These are phyloP conservation scores for Poecilus cupreus DNA, from an alignment of 2,888 invertebrate species.

Conservation along the genomic window DNA sequence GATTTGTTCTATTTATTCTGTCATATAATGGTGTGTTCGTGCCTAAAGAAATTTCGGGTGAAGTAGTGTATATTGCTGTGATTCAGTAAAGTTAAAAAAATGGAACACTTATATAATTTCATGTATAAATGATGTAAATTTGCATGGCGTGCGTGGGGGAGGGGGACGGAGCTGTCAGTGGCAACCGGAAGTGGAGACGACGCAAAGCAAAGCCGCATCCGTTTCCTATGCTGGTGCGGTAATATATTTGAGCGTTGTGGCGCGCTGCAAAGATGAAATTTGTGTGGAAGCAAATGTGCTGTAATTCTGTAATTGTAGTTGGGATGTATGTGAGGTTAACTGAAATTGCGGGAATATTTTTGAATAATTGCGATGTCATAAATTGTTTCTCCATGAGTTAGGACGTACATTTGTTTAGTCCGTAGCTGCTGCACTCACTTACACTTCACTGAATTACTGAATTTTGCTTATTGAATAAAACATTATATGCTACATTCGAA, in stretches of 20 bases:
- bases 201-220: slow-evolving; percentile 30
- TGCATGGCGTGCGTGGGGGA: no score
- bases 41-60: no score
- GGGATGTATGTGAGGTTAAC: slow-evolving; percentile 4
- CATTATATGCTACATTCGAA: no score
- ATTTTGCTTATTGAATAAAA: no score
- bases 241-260: slow-evolving; percentile 5
- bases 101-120: no score
- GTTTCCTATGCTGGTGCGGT: not conserved
- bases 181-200: slow-evolving; percentile 19
- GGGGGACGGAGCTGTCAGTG: not conserved
- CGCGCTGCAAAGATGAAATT: not conserved
- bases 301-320: slow-evolving; percentile 19
- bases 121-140: no score
- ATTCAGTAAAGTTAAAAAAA: no score
- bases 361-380: not conserved
- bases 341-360: slow-evolving; percentile 1
- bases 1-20: no score
- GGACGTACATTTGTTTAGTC: not conserved
- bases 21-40: no score
- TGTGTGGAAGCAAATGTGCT: not conserved
- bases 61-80: no score
- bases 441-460: not conserved
- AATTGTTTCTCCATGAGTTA: not conserved
- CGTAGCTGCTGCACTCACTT: not conserved